A percentile compares a stretch with the other conserved stretches of the same genome.
Evolutionary conservation across 1,140 invertebrate species (phyloP).

Genomic region (Lucilia sericata): DNA sequence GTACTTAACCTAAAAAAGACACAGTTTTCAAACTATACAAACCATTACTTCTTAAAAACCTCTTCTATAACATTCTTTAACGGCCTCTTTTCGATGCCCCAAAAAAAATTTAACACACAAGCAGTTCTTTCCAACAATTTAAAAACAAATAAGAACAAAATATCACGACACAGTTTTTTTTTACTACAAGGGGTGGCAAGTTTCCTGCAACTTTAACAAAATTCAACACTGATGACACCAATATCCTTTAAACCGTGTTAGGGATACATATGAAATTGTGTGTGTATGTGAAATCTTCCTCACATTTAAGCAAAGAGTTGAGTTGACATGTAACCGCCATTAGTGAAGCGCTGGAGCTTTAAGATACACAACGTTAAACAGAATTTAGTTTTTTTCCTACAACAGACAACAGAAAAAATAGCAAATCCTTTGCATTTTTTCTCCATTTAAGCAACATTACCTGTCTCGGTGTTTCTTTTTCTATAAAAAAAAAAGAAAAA

Average conservation of each 20-base stretch:
- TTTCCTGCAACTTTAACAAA: no score
- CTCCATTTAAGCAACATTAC: not conserved
- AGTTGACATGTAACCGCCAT: constrained; percentile 39
- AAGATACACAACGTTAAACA: not conserved
- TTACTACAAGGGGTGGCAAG: not conserved
- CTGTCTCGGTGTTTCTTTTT: not conserved
- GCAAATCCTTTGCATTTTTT: not conserved
- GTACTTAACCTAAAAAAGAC: no score
- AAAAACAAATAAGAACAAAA: no score
- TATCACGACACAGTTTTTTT: not conserved
- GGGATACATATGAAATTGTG: not conserved
- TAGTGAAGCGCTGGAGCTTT: constrained; percentile 22
- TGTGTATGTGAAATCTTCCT: not conserved
- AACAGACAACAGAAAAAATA: not conserved
- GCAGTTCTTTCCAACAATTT: no score
- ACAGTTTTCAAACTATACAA: no score
- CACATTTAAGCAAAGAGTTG: not conserved
- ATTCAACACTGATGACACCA: constrained; percentile 17
- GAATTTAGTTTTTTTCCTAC: constrained; percentile 8
- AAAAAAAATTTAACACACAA: no score
- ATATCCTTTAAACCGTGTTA: not conserved
- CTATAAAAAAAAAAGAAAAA: not conserved
- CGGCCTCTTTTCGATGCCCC: no score
- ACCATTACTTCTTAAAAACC: no score
- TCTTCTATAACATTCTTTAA: no score